Evolutionary conservation across 2,797 vertebrate species (phyloP).

Genomic region (Cyprinodon diabolis): DNA sequence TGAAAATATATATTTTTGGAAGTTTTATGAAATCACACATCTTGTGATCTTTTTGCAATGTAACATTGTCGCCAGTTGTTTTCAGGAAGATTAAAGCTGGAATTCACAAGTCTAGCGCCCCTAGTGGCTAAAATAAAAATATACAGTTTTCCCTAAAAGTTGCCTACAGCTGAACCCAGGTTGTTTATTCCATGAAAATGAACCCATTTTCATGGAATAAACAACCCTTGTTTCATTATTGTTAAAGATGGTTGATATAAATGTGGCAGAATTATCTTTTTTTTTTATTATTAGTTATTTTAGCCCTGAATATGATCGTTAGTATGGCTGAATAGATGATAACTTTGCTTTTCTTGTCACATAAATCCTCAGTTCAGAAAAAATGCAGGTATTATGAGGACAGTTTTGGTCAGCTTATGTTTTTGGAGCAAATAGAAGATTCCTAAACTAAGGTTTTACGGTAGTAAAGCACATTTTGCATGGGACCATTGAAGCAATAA

Average conservation of each 20-base stretch:
- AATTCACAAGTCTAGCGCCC: too few relatives aligned
- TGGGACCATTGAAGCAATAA: constrained; percentile 6
- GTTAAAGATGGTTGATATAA: not conserved
- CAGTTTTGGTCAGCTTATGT: not conserved
- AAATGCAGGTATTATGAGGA: not conserved
- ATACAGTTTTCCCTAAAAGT: too few relatives aligned
- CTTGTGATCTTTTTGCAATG: too few relatives aligned
- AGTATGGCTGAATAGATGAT: constrained; percentile 16
- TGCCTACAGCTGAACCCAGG: not conserved
- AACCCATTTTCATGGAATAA: too few relatives aligned
- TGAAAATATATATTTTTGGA: too few relatives aligned
- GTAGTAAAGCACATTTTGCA: not conserved
- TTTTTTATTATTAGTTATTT: constrained; percentile 1
- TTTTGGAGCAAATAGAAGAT: not conserved
- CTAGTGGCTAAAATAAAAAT: too few relatives aligned
- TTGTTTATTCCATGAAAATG: too few relatives aligned
- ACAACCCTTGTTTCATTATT: not conserved
- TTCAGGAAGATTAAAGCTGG: too few relatives aligned
- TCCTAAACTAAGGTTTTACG: not conserved
- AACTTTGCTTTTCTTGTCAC: not conserved
- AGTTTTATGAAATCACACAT: too few relatives aligned
- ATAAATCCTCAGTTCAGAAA: not conserved
- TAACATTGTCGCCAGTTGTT: too few relatives aligned
- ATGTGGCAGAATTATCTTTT: not conserved
- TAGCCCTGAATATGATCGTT: not conserved